Conservation (phyloP, 2,888 invertebrate genomes). For the Pardosa pseudoannulata region DNA sequence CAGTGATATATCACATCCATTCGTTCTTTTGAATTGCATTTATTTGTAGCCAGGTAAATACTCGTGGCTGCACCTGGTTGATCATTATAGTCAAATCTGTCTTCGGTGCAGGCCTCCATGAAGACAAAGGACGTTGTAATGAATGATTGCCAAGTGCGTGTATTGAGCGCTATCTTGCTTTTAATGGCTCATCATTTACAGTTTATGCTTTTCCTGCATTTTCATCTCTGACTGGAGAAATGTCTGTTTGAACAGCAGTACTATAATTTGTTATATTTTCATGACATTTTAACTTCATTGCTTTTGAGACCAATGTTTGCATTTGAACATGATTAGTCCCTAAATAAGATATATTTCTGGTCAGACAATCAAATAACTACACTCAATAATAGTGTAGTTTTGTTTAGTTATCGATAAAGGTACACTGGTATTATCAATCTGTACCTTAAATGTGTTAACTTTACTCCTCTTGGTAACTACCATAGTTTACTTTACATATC, state of each 20-base stretch:
- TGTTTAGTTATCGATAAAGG: no score
- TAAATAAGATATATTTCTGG: no score
- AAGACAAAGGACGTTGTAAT: conserved; percentile 30
- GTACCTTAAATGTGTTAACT: no score
- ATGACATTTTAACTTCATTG: no score
- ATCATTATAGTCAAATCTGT: conserved; percentile 54
- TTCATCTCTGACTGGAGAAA: not conserved
- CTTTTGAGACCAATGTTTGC: no score
- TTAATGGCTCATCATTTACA: conserved; percentile 13
- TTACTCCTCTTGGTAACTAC: no score
- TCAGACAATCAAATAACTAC: no score
- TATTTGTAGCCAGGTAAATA: conserved; percentile 40
- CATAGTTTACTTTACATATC: no score
- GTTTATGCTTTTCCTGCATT: not conserved
- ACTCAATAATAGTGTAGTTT: no score
- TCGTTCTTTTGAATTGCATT: conserved; percentile 33
- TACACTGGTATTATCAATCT: no score
- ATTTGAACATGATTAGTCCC: no score
- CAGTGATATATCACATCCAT: conserved; percentile 50
- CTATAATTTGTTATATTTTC: no score
- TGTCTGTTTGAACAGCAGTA: conserved; percentile 7
- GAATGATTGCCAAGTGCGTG: conserved; percentile 18
- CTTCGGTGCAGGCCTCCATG: conserved; percentile 34
- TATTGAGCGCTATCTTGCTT: conserved; percentile 7
- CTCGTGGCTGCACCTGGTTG: conserved; percentile 53